These are phyloP conservation scores for Silurus aristotelis DNA, from an alignment of 2,797 vertebrate genomes.

Conservation along the genomic window DNA sequence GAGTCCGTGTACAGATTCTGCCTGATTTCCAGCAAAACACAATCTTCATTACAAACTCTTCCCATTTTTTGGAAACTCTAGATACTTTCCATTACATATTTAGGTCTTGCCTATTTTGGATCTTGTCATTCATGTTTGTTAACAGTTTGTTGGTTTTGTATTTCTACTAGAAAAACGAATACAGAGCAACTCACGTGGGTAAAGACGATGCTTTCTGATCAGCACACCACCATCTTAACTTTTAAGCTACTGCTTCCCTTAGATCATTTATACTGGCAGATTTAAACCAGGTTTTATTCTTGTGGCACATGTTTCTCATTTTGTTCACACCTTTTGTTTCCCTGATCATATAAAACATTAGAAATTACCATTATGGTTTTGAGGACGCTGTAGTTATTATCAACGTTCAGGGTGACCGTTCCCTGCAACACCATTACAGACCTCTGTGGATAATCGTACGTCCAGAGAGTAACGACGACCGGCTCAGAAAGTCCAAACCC, in stretches of 20 bases:
- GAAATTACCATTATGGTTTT: slow-evolving; percentile 64
- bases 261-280: too few species aligned
- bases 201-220: too few species aligned
- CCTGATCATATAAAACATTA: neutral
- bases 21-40: neutral
- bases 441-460: slow-evolving; percentile 52
- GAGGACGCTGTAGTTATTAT: slow-evolving; percentile 62
- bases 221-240: too few species aligned
- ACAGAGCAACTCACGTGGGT: too few species aligned
- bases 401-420: slow-evolving; percentile 44
- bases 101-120: neutral
- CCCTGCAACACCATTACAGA: slow-evolving; percentile 15
- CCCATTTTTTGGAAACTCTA: neutral
- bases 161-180: too few species aligned
- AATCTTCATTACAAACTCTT: neutral
- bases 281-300: neutral
- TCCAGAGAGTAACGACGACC: slow-evolving; percentile 52
- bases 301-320: too few species aligned
- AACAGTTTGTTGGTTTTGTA: neutral
- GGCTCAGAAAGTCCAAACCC: slow-evolving; percentile 25
- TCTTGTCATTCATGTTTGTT: neutral
- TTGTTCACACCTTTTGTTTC: too few species aligned
- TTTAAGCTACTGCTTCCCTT: too few species aligned
- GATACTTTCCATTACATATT: neutral
- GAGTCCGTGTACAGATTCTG: too few species aligned